A percentile compares a stretch with the other conserved stretches of the same genome.
phyloP scores from a whole-genome alignment of 2,113 vertebrate genomes.

The Callaeas wilsoni region DNA sequence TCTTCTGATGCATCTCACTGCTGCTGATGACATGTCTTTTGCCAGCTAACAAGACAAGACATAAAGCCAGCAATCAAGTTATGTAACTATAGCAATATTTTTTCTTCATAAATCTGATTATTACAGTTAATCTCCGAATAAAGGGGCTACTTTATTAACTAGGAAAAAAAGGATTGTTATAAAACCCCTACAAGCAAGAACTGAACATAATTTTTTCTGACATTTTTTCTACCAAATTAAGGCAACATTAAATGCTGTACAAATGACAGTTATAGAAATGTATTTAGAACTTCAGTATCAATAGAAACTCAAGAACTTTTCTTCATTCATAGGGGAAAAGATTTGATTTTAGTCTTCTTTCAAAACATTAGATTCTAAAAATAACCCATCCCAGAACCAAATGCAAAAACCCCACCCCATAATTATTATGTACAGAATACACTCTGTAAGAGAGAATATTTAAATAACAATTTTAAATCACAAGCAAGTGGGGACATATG shows the following conservation, averaged over 20 bases:
- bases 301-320: background rate
- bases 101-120: background rate
- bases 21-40: slow-evolving; percentile 90
- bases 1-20: slow-evolving; percentile 88
- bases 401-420: background rate
- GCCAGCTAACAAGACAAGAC: slow-evolving; percentile 78
- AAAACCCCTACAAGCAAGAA: background rate
- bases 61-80: background rate
- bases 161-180: background rate
- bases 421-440: background rate
- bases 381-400: background rate
- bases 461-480: background rate
- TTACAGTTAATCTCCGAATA: background rate
- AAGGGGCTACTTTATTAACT: background rate
- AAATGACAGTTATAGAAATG: background rate
- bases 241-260: background rate
- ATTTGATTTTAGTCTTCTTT: background rate
- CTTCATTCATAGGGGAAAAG: background rate
- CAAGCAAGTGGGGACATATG: background rate
- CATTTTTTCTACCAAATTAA: background rate
- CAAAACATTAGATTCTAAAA: background rate
- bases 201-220: background rate
- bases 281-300: background rate
- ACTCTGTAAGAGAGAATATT: background rate
- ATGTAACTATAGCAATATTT: background rate